Evolutionary conservation across 2,888 invertebrate genomes (phyloP).

Genomic region (Caenorhabditis becei): DNA sequence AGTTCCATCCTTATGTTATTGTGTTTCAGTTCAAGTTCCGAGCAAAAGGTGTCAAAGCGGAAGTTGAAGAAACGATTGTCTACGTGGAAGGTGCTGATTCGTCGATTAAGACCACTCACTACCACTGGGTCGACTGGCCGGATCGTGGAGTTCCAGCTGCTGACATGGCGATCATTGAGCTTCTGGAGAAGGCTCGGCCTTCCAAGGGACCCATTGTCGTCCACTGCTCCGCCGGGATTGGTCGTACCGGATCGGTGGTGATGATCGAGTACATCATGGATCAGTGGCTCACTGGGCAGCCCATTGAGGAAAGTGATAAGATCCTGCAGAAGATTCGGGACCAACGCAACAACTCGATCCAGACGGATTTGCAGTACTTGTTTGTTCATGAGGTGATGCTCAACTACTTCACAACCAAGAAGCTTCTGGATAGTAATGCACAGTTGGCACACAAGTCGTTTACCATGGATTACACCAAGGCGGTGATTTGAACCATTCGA

Average conservation of each 20-base stretch:
- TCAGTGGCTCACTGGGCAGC: slow-evolving; percentile 43
- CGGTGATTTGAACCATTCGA: no score
- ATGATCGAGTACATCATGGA: slow-evolving; percentile 70
- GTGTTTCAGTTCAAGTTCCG: slow-evolving; percentile 43
- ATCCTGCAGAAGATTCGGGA: slow-evolving; percentile 65
- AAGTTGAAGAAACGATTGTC: slow-evolving; percentile 47
- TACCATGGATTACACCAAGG: no score
- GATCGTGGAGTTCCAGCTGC: slow-evolving; percentile 66
- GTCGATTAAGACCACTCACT: slow-evolving; percentile 51
- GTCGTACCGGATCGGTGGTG: slow-evolving; percentile 67
- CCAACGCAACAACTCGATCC: slow-evolving; percentile 66
- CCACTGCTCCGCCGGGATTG: slow-evolving; percentile 71
- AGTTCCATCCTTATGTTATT: background rate
- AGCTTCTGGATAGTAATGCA: slow-evolving; percentile 46
- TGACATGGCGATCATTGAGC: slow-evolving; percentile 60
- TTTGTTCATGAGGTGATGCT: slow-evolving; percentile 69
- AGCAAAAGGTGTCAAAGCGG: slow-evolving; percentile 16
- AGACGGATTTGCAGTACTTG: slow-evolving; percentile 69
- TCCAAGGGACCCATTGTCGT: slow-evolving; percentile 64
- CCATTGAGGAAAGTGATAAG: slow-evolving; percentile 57
- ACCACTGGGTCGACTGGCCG: slow-evolving; percentile 71
- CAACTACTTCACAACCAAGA: slow-evolving; percentile 55
- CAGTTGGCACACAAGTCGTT: no score
- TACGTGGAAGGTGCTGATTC: slow-evolving; percentile 28
- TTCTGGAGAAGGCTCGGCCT: slow-evolving; percentile 44